Evolutionary conservation across 2,888 invertebrate species (phyloP), one percentile per base, ranked within the genome.

Genomic region (Phlogophora meticulosa): DNA sequence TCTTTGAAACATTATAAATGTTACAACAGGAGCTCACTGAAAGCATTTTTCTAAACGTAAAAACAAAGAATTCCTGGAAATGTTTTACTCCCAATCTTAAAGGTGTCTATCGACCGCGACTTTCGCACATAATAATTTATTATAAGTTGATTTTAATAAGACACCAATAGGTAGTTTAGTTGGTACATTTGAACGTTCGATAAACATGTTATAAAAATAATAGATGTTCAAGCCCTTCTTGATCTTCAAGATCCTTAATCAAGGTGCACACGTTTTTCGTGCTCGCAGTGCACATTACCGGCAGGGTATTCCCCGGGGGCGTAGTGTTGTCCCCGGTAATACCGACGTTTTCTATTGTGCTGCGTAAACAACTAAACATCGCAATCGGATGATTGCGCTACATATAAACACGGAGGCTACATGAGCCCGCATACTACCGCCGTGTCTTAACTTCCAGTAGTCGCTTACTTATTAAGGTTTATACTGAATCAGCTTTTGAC

Each of bases 331-430:
- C 66, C 64, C 48, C 60, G n/a, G 72, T 80, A 83, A 84, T 82
- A 77, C 82, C 76, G 59, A 82, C 81, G 76, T 84, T 84, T 84
- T 84, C 78, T 83, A 81, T 83, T 82, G 85, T 80, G 68, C 69
- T 74, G 61, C 70, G 81, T 83, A 85, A 85, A 88, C 84, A 87
- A 65, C 72, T 81, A 85, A 85, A 86, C 82, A 85, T 68, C 66
- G 61, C 82, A 81, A 80, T 80, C 80, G 74, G 75, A 78, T 79
- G 83, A 76, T 80, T 83, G 76, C 71, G 70, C 71, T 73, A 69
- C 75, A 66, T 58, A 66, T 58, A 64, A 57, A 43, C 42, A 52
- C n/a, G 53, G 24, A 52, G 52, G 36, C 60, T 28, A 57, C 48
- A 36, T 45, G 4, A 48, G 20, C 17, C 7, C 2, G n/a, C n/a